phyloP scores from a whole-genome alignment of 2,113 vertebrate species.

The Myotis yumanensis region DNA sequence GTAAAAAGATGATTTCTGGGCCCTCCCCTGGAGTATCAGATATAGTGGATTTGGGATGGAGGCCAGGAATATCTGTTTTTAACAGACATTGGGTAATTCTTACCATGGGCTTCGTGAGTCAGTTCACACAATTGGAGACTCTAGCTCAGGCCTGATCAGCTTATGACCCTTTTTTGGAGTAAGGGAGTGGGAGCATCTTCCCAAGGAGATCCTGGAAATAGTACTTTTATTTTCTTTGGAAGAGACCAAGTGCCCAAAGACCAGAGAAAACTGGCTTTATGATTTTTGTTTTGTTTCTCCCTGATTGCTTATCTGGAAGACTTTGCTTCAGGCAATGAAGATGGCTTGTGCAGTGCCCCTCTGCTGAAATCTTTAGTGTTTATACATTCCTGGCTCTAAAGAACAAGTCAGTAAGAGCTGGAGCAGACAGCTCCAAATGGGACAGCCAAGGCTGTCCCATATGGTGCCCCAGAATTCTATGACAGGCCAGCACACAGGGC shows the following conservation, averaged over 20 bases:
- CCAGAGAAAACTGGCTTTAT: neutral
- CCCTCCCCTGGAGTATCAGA: neutral
- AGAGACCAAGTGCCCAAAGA: neutral
- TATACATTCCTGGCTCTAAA: neutral
- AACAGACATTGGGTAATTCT: neutral
- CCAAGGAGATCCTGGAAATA: neutral
- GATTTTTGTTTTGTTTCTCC: neutral
- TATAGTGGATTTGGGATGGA: neutral
- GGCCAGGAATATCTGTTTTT: neutral
- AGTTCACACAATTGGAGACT: neutral
- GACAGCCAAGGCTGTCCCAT: neutral
- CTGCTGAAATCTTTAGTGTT: neutral
- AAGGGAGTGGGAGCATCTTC: neutral
- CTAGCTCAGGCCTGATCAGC: neutral
- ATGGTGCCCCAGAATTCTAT: neutral
- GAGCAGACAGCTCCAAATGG: neutral
- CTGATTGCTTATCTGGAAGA: neutral
- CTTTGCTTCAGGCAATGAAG: neutral
- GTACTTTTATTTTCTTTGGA: neutral
- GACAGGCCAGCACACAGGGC: too few relatives aligned
- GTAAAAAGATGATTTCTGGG: neutral
- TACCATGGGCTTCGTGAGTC: neutral
- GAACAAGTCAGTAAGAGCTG: neutral
- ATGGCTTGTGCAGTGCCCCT: neutral
- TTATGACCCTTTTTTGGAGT: neutral